A percentile compares a stretch with the other conserved stretches of the same genome.
Evolutionary conservation across 2,113 vertebrate species (phyloP).

Genomic region (Fregata magnificens): DNA sequence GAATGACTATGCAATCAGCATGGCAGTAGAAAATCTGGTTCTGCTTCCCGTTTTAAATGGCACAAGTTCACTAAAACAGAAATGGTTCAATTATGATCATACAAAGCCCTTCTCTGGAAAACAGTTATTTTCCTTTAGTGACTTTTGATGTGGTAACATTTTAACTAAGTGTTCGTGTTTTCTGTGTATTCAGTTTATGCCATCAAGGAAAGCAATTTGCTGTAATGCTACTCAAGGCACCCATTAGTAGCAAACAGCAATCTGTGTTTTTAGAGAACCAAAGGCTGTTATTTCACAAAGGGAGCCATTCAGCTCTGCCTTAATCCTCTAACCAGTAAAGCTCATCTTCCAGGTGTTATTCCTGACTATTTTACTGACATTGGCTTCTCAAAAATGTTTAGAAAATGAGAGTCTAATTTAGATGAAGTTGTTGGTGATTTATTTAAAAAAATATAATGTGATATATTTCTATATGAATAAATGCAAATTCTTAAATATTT

Average conservation of each 20-base stretch:
- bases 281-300: conserved; percentile 44
- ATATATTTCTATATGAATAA: background rate
- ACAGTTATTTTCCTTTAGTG: conserved; percentile 21
- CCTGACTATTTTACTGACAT: background rate
- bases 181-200: conserved; percentile 22
- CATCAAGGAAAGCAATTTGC: conserved; percentile 61
- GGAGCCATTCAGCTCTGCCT: conserved; percentile 10
- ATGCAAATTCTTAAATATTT: background rate
- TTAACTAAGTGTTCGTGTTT: conserved; percentile 31
- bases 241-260: conserved; percentile 53
- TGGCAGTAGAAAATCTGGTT: background rate
- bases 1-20: background rate
- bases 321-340: conserved; percentile 20
- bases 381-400: background rate
- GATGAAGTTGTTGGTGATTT: background rate
- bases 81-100: background rate
- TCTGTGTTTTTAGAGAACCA: conserved; percentile 62
- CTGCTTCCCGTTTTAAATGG: background rate
- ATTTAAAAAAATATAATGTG: background rate
- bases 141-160: conserved; percentile 39
- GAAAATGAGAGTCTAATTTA: background rate
- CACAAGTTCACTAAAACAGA: background rate
- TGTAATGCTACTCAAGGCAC: conserved; percentile 52
- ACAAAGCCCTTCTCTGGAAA: background rate
- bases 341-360: conserved; percentile 37